Evolutionary conservation across 2,113 vertebrate genomes (phyloP), one percentile per base, ranked within the genome.

Genomic region (Melanotaenia duboulayi): DNA sequence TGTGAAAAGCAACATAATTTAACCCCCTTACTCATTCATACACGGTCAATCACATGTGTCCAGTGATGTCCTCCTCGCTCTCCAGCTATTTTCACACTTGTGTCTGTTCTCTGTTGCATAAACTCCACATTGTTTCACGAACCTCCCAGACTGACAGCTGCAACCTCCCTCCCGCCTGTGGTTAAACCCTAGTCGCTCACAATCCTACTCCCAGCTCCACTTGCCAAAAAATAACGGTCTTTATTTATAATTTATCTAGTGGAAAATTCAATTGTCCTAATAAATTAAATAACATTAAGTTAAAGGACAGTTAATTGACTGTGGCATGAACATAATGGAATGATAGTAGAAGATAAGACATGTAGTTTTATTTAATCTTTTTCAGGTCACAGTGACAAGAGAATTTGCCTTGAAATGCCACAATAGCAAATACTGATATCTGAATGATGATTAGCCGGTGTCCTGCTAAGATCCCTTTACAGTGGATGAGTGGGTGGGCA

Each of bases 121-220:
- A 91, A 86, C 88, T 87, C 79, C 51, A 84, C 81, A 80, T 90
- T 92, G 91, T 92, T 89, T 51, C 44, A 5, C 65, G 48, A 62
- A 74, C 61, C 59, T 84, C 80, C 49, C 4, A 4, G 74, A 81
- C 80, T 63, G 86, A 89, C 92, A 91, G 89, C 90, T 92, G 92
- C 83, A 76, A 80, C 84, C 88, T 81, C 86, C 81, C 80, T 58
- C 25, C 50, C 65, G 71, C 23, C 64, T 76, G 67, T 11, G 65
- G 83, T 76, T 81, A 48, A 68, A 59, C 72, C 65, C 16, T 58
- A 46, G 35, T 46, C 64, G 24, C 57, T 48, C 67, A 73, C 55
- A 64, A 32, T 76, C 54, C 13, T 44, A 71, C 72, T 78, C 42
- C 32, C 14, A 10, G 16, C 62, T 51, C 40, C 56, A 58, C 55